Evolutionary conservation across 2,113 vertebrate species (phyloP).

Genomic region (Crotalus helleri): DNA sequence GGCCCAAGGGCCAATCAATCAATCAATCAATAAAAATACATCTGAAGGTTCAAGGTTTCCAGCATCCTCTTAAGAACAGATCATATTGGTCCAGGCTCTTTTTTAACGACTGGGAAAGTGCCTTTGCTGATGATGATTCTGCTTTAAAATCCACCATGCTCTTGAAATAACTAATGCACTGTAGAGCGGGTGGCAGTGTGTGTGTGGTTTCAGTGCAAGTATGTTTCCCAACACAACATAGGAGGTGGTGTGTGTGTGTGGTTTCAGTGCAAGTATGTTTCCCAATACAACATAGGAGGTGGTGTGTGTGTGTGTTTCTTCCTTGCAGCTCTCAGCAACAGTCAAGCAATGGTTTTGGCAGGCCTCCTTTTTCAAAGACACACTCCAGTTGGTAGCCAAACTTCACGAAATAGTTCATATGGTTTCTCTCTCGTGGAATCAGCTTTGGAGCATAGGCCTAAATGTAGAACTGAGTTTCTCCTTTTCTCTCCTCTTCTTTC

Average conservation of each 20-base stretch:
- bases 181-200: background rate
- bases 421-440: background rate
- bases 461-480: background rate
- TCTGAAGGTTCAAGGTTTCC: background rate
- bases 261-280: conserved; percentile 40
- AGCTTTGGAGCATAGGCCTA: conserved; percentile 38
- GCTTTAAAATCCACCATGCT: background rate
- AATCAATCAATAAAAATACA: background rate
- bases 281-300: background rate
- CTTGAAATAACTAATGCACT: background rate
- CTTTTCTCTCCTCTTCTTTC: background rate
- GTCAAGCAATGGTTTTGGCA: conserved; percentile 37
- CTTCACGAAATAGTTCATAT: conserved; percentile 28
- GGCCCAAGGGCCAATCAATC: too few species aligned
- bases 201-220: conserved; percentile 46
- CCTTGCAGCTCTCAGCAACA: conserved; percentile 36
- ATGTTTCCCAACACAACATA: background rate
- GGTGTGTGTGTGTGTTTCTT: conserved; percentile 22
- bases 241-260: conserved; percentile 35
- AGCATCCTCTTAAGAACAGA: background rate
- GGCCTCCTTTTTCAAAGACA: background rate
- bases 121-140: background rate
- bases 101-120: background rate
- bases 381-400: conserved; percentile 40
- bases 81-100: background rate